These are phyloP conservation scores for Prionchulus punctatus DNA, from an alignment of 2,888 invertebrate species.

Conservation along the genomic window DNA sequence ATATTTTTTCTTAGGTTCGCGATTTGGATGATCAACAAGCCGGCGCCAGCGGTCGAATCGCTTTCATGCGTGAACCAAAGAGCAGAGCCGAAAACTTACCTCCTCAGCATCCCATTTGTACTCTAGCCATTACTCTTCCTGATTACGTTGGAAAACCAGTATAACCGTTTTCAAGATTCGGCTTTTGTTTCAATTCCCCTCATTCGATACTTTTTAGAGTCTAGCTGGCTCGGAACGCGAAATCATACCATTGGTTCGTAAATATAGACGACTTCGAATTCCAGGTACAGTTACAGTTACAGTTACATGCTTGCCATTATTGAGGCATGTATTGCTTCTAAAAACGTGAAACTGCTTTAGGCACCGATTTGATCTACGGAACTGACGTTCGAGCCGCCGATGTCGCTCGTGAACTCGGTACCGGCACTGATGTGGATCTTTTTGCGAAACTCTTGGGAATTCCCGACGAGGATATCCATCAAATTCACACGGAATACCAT, in stretches of 20 bases:
- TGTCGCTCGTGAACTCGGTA: conserved; percentile 67
- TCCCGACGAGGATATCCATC: conserved; percentile 68
- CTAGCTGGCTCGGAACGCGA: conserved; percentile 35
- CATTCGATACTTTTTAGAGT: neutral
- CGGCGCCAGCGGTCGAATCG: conserved; percentile 65
- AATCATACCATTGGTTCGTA: conserved; percentile 42
- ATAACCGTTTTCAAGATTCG: neutral
- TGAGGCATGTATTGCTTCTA: neutral
- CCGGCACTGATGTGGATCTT: conserved; percentile 55
- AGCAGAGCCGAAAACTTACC: conserved; percentile 57
- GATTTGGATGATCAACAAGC: conserved; percentile 41
- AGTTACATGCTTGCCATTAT: neutral
- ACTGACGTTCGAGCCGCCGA: conserved; percentile 68
- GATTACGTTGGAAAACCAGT: conserved; percentile 46
- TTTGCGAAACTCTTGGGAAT: conserved; percentile 48
- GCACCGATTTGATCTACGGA: conserved; percentile 43
- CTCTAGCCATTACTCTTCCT: conserved; percentile 86
- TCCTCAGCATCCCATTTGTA: conserved; percentile 76
- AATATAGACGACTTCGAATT: conserved; percentile 45
- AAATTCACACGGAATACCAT: conserved; percentile 68
- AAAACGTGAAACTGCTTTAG: conserved; percentile 13
- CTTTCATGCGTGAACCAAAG: conserved; percentile 91
- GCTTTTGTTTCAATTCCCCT: neutral
- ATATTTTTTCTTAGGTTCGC: conserved; percentile 19
- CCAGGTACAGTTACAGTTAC: conserved; percentile 33